phyloP scores from a whole-genome alignment of 1,140 invertebrate species.

The Scaptomyza graminum region DNA sequence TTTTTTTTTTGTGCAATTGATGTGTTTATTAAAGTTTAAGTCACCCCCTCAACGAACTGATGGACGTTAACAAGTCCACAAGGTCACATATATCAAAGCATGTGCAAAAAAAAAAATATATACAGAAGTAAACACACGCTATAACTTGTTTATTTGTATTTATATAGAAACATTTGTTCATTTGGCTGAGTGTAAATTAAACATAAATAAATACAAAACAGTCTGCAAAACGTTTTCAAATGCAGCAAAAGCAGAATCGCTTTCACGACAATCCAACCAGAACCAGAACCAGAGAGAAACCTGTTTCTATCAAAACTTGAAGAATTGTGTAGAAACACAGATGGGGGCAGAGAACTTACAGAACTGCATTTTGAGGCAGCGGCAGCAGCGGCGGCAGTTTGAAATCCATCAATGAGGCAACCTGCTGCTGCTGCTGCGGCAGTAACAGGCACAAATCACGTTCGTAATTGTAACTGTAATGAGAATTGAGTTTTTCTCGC shows the following conservation, averaged over 20 bases:
- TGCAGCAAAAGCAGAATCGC: conserved; percentile 45
- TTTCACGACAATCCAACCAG: conserved; percentile 44
- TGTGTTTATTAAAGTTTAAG: conserved; percentile 51
- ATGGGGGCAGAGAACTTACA: not conserved
- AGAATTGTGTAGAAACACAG: not conserved
- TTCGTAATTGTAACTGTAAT: conserved; percentile 78
- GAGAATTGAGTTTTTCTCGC: conserved; percentile 42
- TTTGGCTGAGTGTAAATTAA: conserved; percentile 19
- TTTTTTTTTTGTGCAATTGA: conserved; percentile 34
- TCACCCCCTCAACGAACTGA: conserved; percentile 7
- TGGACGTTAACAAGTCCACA: conserved; percentile 56
- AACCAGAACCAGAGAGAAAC: conserved; percentile 48
- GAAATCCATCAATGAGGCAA: conserved; percentile 29
- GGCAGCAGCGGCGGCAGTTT: conserved; percentile 8
- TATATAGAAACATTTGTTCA: conserved; percentile 5
- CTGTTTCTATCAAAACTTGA: conserved; percentile 21
- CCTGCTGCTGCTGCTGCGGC: conserved; percentile 14
- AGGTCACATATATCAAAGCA: conserved; percentile 61
- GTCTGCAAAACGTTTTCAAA: conserved; percentile 40
- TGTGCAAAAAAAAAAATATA: conserved; percentile 58
- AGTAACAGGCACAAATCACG: conserved; percentile 63
- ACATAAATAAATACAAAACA: conserved; percentile 32
- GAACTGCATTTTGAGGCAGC: conserved; percentile 43
- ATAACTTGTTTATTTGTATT: conserved; percentile 27
- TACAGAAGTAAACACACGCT: conserved; percentile 1